Evolutionary conservation across 2,797 vertebrate species (phyloP), one percentile per base, ranked within the genome.

Genomic region (Apogon talboti): DNA sequence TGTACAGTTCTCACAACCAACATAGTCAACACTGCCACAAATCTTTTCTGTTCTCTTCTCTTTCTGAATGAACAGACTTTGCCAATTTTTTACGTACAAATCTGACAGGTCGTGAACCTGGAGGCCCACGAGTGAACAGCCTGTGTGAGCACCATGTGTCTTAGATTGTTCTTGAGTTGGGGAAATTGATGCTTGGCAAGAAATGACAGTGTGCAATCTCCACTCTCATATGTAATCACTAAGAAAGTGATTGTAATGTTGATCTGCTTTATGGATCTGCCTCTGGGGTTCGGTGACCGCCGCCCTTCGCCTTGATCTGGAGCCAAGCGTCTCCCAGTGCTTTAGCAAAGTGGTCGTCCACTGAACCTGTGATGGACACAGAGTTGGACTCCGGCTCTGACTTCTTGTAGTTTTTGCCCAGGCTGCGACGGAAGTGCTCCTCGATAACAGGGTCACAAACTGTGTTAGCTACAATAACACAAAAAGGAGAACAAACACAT

Each of bases 291-390:
- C 86, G 82, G 43, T 75, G 87, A 40, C 79, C 88, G 10, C 90
- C 86, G 10, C 95, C 96, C 88, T 96, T 97, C 1, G 96, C 95
- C 92, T 99, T 98, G 74, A 99, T 95, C 91, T 98, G 96, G 55
- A 96, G 94, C 98, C 98, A 99, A 19, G 97, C 95, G 28, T 98
- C 97, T 16, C 97, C 97, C 52, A 99, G 93, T 0, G 98, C 98
- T 92, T 99, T 98, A 88, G 97, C 96, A 46, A 99, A 99, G 92
- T 99, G 98, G 92, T 99, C 97, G 0, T 99, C 98, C 58, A 99
- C 98, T 0, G 97, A 98, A 43, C 96, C 97, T 0, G 97, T 98
- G 92, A 98, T 97, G 89, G 97, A 98, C 87, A 99, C 96, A 0
- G 95, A 96, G 91, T 96, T 96, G 65, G 96, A 93, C 50, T 94